Evolutionary conservation across 2,888 invertebrate species (phyloP).

Genomic region (Deilephila porcellus): DNA sequence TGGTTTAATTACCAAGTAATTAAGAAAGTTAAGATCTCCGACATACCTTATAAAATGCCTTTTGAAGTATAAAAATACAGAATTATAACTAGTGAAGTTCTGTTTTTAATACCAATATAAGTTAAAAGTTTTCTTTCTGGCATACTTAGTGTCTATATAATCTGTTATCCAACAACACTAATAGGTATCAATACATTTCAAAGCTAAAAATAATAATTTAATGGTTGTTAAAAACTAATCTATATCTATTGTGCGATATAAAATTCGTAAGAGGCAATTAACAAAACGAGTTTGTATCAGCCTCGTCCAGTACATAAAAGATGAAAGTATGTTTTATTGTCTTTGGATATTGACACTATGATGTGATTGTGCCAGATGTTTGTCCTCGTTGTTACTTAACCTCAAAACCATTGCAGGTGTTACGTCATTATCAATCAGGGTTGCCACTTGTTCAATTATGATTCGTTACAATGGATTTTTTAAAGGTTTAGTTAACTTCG

Average conservation of each 20-base stretch:
- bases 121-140: no score
- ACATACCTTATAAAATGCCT: no score
- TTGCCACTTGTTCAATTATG: background rate
- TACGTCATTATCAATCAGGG: background rate
- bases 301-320: slow-evolving; percentile 33
- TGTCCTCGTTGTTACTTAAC: background rate
- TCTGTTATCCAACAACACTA: background rate
- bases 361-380: background rate
- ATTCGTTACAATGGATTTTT: no score
- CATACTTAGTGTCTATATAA: background rate
- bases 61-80: no score
- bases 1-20: no score
- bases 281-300: slow-evolving; percentile 33
- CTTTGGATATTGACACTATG: background rate
- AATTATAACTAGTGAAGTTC: no score
- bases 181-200: slow-evolving; percentile 5
- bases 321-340: slow-evolving; percentile 6
- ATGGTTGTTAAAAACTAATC: slow-evolving; percentile 42
- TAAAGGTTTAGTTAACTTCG: no score
- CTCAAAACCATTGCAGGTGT: background rate
- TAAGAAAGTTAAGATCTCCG: no score
- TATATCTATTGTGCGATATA: slow-evolving; percentile 41
- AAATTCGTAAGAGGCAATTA: slow-evolving; percentile 41
- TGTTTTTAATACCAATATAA: no score
- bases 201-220: slow-evolving; percentile 30